Evolutionary conservation across 2,113 vertebrate genomes (phyloP), one percentile per base, ranked within the genome.

Genomic region (Amazona vittata): DNA sequence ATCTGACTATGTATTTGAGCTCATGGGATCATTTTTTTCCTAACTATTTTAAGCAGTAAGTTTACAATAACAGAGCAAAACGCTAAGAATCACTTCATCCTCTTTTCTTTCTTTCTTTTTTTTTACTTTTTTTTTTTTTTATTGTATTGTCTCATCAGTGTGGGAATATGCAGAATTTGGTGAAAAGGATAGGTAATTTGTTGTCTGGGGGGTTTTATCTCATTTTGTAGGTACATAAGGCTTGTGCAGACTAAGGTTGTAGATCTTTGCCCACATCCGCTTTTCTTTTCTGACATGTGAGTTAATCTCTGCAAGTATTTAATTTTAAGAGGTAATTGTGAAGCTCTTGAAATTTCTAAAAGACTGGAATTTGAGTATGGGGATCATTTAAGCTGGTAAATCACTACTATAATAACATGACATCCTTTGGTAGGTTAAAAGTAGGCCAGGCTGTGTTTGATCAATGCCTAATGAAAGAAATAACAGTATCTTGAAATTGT

Each of bases 1-100:
- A 83, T 84, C 91, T 77, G 97, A 97, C 94, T 94, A 92, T 95
- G 97, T 94, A 97, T 95, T 93, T 97, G 92, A 97, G 93, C 93
- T 96, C 94, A 94, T 87, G 95, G 95, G 83, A 93, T 95, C 87
- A 68, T 78, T 94, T 93, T 95, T 95, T 96, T 87, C 94, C 94
- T 92, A 96, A 96, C 97, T 98, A 98, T 98, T 98, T 98, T 98
- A 98, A 98, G 97, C 93, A 90, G 44, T 10, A 47, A 93, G 95
- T 97, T 98, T 97, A 97, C 93, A 97, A 96, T 95, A 97, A 97
- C 92, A 97, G 94, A 73, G 62, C 62, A 94, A 94, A 97, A 96
- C 47, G 2, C 83, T 94, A 96, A 97, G 92, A 88, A 80, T 10
- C 53, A 76, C 52, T 90, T 25, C 16, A 57, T 92, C 49, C 33